These are phyloP conservation scores for Equus quagga DNA, from an alignment of 2,113 vertebrate species.

Conservation along the genomic window DNA sequence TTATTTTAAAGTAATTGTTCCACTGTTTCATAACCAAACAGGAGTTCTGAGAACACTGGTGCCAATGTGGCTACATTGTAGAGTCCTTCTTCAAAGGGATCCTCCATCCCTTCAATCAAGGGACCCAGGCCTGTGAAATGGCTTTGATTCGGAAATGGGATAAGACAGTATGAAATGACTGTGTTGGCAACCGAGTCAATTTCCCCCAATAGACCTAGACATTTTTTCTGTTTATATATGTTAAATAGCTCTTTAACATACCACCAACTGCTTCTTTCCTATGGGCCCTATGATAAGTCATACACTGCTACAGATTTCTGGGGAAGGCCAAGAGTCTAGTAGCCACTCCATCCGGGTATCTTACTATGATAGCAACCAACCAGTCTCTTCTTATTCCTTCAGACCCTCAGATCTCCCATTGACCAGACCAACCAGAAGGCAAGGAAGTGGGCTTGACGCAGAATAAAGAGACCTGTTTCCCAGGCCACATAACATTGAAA, in stretches of 20 bases:
- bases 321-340: not conserved
- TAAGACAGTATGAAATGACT: not conserved
- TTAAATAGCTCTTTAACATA: not conserved
- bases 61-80: not conserved
- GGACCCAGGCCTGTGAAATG: not conserved
- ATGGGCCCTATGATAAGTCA: not conserved
- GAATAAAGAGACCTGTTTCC: not conserved
- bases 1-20: not conserved
- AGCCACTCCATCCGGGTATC: not conserved
- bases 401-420: not conserved
- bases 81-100: not conserved
- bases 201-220: not conserved
- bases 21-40: not conserved
- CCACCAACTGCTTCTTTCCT: not conserved
- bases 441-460: not conserved
- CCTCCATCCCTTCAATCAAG: not conserved
- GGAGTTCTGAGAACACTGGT: not conserved
- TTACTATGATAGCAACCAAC: not conserved
- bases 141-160: not conserved
- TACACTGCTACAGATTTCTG: not conserved
- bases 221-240: not conserved
- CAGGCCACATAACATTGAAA: not conserved
- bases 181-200: not conserved
- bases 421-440: not conserved
- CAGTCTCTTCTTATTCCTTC: not conserved